phyloP scores from a whole-genome alignment of 1,140 invertebrate species.

The Campoletis sonorensis region DNA sequence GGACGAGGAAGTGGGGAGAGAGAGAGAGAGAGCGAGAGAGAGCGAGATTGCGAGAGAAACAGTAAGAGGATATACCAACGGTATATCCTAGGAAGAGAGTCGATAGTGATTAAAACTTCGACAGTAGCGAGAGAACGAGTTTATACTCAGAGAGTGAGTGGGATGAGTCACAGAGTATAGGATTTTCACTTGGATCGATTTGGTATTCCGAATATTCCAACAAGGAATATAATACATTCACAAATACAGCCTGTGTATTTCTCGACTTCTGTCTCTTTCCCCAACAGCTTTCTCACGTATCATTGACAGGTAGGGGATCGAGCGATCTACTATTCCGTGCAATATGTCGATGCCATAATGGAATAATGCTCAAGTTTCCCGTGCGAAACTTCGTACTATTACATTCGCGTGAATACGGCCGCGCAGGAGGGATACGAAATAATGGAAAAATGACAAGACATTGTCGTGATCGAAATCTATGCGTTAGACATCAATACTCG shows the following conservation, averaged over 20 bases:
- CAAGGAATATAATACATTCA: slow-evolving; percentile 56
- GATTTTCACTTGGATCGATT: slow-evolving; percentile 63
- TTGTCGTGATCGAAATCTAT: too few relatives aligned
- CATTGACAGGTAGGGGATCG: too few relatives aligned
- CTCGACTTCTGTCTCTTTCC: slow-evolving; percentile 4
- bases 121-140: slow-evolving; percentile 57
- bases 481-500: too few relatives aligned
- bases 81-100: slow-evolving; percentile 53
- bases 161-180: slow-evolving; percentile 10
- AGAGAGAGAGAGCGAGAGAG: too few relatives aligned
- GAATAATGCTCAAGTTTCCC: background rate
- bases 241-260: background rate
- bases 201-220: slow-evolving; percentile 62
- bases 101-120: slow-evolving; percentile 73
- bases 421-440: too few relatives aligned
- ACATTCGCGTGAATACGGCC: background rate
- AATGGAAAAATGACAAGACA: too few relatives aligned
- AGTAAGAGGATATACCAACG: slow-evolving; percentile 4
- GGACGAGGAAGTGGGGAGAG: slow-evolving; percentile 47
- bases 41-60: too few relatives aligned
- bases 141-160: too few relatives aligned
- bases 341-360: slow-evolving; percentile 1
- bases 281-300: slow-evolving; percentile 20
- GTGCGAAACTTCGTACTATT: background rate
- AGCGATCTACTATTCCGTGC: background rate